phyloP scores from a whole-genome alignment of 2,888 invertebrate genomes.

The Dyspetes luteomarginatus region DNA sequence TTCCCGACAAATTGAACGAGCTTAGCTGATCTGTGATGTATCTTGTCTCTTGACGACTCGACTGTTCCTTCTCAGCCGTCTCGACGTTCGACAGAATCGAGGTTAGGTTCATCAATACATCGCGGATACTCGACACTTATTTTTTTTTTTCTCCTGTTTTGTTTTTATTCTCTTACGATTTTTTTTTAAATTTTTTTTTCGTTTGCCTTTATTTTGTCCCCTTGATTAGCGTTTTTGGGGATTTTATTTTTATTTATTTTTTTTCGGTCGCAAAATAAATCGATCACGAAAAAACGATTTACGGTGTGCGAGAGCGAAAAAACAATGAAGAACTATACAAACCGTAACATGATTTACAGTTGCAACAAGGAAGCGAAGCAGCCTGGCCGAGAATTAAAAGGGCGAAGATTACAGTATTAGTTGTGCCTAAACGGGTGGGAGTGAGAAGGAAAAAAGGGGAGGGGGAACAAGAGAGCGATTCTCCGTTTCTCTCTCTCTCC shows the following conservation, averaged over 20 bases:
- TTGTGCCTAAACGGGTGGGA: slow-evolving; percentile 34
- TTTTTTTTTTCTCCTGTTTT: slow-evolving; percentile 23
- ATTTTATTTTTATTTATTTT: no score
- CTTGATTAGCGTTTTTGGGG: no score
- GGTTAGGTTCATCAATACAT: slow-evolving; percentile 82
- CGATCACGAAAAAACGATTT: not conserved
- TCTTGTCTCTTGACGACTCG: slow-evolving; percentile 73
- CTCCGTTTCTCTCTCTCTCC: not conserved
- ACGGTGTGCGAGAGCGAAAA: not conserved
- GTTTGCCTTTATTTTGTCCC: not conserved
- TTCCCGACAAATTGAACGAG: slow-evolving; percentile 75
- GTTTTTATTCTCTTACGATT: not conserved
- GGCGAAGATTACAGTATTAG: slow-evolving; percentile 54
- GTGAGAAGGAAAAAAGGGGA: slow-evolving; percentile 19
- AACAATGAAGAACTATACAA: slow-evolving; percentile 25
- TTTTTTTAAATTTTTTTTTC: not conserved
- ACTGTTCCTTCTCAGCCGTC: slow-evolving; percentile 76
- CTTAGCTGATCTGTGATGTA: slow-evolving; percentile 75
- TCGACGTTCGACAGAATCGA: slow-evolving; percentile 72
- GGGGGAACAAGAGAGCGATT: slow-evolving; percentile 31
- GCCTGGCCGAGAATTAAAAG: slow-evolving; percentile 39
- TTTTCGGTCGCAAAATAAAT: no score
- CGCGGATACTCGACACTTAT: slow-evolving; percentile 62
- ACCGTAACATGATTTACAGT: slow-evolving; percentile 52
- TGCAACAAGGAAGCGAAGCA: slow-evolving; percentile 43